phyloP scores from a whole-genome alignment of 2,888 invertebrate genomes.

The Cepaea hortensis region DNA sequence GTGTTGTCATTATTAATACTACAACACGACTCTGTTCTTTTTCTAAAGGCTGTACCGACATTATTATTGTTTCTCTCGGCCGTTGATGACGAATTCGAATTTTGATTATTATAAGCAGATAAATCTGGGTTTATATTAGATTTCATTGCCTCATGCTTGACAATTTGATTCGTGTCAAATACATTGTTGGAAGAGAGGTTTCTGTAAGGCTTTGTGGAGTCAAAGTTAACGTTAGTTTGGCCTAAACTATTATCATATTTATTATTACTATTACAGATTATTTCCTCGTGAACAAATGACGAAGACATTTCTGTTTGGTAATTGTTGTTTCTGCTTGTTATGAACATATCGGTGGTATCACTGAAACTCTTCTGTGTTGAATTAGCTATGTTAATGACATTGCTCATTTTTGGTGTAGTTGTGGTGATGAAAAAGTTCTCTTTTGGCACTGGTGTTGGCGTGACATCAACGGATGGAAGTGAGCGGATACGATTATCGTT shows the following conservation, averaged over 20 bases:
- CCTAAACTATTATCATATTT: not conserved
- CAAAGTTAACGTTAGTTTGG: not conserved
- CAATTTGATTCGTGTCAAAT: not conserved
- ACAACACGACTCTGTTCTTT: not conserved
- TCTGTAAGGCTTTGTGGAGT: not conserved
- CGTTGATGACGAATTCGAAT: not conserved
- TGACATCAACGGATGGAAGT: not conserved
- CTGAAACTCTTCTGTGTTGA: not conserved
- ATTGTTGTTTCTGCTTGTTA: not conserved
- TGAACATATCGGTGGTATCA: slow-evolving; percentile 1
- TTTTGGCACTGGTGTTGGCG: not conserved
- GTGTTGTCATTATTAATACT: not conserved
- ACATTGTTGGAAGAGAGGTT: not conserved
- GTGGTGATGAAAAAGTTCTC: not conserved
- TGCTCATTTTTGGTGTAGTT: not conserved
- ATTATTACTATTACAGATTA: not conserved
- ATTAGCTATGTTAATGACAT: slow-evolving; percentile 23
- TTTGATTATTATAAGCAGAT: not conserved
- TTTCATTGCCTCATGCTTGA: not conserved
- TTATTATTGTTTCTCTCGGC: not conserved
- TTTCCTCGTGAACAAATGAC: not conserved
- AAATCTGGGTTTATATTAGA: not conserved
- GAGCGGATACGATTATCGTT: slow-evolving; percentile 29
- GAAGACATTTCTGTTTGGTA: not conserved
- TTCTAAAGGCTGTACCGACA: not conserved